Base-by-base conservation (phyloP, 2,888 invertebrate species). In the Salticus scenicus region DNA sequence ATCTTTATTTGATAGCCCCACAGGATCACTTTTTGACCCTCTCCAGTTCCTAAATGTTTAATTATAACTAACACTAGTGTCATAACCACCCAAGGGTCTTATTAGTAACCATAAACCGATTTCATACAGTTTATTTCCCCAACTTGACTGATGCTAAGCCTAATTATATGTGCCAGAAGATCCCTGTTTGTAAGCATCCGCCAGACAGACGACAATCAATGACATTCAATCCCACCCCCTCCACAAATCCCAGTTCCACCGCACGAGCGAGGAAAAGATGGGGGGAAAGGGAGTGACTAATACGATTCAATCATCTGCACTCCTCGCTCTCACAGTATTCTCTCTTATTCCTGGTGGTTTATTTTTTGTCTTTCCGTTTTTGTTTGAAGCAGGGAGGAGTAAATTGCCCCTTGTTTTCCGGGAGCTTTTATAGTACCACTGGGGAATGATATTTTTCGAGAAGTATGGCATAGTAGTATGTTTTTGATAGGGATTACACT, bases 241-340 rank as follows among this genome's bases (percentile, higher is more conserved):
- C 31, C 30, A 1, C 28, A 17, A 30, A 42, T 51, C 30, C 27
- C 28, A 14, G 31, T 17, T 42, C 41, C 64, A 30, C 70, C 70
- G 12, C 67, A 67, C 67, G 67, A 33, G 28, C 57, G n/a, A n/a
- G 67, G 67, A 37, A 31, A 64, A 41, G 64, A 41, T 17, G 31
- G 67, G 67, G 67, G 67, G n/a, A n/a, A n/a, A 47, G 31, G 64
- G 51, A 73, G 42, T 80, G 80, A 80, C 80, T 80, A 80, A 80
- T 73, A 80, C 73, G 67, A 80, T 80, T 80, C 51, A 70, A 79
- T 79, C 71, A 78, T 70, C 37, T 47, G 57, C 57, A 33, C 14
- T 27, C 69, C 33, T 51, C 69, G 30, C 47, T 69, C 57, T 51
- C 17, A 24, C 20, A 24, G 7, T 57, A 57, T 4, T 57, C 12